Evolutionary conservation across 1,140 invertebrate species (phyloP).

Genomic region (Magallana ariakensis): DNA sequence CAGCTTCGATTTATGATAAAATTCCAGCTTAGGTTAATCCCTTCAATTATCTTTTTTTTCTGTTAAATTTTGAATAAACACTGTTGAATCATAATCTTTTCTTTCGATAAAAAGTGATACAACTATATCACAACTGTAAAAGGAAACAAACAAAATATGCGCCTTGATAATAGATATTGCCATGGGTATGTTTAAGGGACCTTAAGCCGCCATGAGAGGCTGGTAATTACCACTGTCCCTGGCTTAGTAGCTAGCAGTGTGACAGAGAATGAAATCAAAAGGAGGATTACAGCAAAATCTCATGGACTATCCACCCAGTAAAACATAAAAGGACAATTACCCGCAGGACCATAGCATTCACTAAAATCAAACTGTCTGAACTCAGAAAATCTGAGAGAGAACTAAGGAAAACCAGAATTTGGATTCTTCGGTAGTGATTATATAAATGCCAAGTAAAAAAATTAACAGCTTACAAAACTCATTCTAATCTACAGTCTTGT

Average conservation of each 20-base stretch:
- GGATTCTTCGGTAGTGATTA: too few species aligned
- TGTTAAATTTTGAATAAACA: not conserved
- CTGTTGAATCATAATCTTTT: not conserved
- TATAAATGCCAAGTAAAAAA: not conserved
- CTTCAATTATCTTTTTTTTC: slow-evolving; percentile 7
- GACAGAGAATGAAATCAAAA: slow-evolving; percentile 9
- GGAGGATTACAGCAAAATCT: slow-evolving; percentile 7
- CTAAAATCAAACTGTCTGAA: not conserved
- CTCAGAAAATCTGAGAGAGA: not conserved
- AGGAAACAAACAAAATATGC: too few species aligned
- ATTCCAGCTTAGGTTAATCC: not conserved
- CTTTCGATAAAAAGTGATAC: not conserved
- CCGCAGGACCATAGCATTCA: not conserved
- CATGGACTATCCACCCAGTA: not conserved
- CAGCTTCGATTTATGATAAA: too few species aligned
- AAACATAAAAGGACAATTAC: not conserved
- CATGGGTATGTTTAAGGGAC: not conserved
- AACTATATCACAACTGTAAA: too few species aligned
- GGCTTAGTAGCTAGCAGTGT: slow-evolving; percentile 8
- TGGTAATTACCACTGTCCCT: not conserved
- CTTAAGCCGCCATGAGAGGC: not conserved
- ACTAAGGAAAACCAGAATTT: too few species aligned
- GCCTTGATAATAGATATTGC: not conserved
- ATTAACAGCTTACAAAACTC: not conserved
- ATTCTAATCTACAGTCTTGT: not conserved